Base-by-base conservation (phyloP, 1,140 invertebrate genomes). In the Linepithema humile region DNA sequence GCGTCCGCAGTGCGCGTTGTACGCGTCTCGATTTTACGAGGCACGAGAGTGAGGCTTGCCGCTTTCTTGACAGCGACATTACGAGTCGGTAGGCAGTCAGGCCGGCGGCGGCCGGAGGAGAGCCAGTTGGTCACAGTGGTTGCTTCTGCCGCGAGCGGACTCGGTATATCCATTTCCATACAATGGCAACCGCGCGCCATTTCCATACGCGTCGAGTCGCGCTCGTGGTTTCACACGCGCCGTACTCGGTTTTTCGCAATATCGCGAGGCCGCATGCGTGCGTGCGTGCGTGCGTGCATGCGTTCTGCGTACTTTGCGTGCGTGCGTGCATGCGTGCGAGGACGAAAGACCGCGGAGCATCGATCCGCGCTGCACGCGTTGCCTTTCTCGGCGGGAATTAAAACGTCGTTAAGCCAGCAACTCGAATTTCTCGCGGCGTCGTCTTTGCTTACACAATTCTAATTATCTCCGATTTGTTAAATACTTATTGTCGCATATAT, bases 41-140 rank as follows among this genome's bases (percentile, higher is more conserved):
- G 82, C 88, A 87, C 85, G 85, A n/a, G 84, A 91, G 85, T 82
- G 90, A 91, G 85, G 84, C 90, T 90, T 90, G 90, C 89, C 92
- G 91, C 92, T 93, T 90, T 93, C 92, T 90, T 92, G 92, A 92
- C 93, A 91, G 91, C 88, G 93, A 93, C 92, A 91, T 94, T 93
- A 92, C 89, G 87, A 89, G 87, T 59, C 75, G 86, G 84, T 70
- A 84, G 73, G 57, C 23, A 69, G 45, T 55, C 83, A 60, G 60
- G 38, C 50, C 38, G 38, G 69, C 26, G 86, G 60, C 82, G 86
- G 86, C 72, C 87, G 82, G 83, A 85, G 84, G 73, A 83, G 83
- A 88, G 86, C 77, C 88, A 87, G 91, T 91, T 91, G 92, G 92
- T 92, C 92, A 93, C 92, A 93, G 90, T 92, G 91, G 90, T 90